Conservation (phyloP, 2,797 vertebrate genomes). For the Muscicapa comitata region DNA sequence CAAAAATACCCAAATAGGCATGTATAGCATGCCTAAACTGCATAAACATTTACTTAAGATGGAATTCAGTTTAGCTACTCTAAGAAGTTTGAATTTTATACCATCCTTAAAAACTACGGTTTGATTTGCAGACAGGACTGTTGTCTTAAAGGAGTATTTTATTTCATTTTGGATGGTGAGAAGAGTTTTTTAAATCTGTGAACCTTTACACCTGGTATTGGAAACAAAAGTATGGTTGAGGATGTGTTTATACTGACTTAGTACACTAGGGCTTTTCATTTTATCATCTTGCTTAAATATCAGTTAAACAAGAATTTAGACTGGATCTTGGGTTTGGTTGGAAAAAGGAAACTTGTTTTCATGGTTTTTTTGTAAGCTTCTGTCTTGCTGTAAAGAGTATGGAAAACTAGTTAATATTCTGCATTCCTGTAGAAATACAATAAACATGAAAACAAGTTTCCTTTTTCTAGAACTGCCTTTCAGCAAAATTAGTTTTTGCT, state of each 20-base stretch:
- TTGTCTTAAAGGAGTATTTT: background rate
- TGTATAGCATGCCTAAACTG: constrained; percentile 3
- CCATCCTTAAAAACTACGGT: background rate
- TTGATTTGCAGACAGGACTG: background rate
- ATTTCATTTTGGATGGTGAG: background rate
- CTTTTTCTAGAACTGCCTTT: constrained; percentile 9
- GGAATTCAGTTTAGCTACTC: constrained; percentile 8
- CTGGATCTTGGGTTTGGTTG: background rate
- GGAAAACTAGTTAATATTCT: background rate
- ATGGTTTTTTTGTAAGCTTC: background rate
- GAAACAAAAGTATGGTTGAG: background rate
- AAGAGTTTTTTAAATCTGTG: background rate
- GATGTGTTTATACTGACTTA: background rate
- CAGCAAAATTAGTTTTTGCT: constrained; percentile 15
- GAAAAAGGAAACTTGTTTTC: no score
- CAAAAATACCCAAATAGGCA: background rate
- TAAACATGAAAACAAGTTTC: constrained; percentile 16
- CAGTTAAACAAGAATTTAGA: background rate
- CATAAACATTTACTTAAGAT: constrained; percentile 39
- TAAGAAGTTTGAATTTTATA: background rate
- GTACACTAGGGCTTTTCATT: background rate
- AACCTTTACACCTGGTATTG: background rate
- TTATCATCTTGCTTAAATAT: background rate
- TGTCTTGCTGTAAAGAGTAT: background rate
- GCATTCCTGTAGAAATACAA: background rate